Evolutionary conservation across 1,140 invertebrate species (phyloP).

Genomic region (Onthophagus taurus): DNA sequence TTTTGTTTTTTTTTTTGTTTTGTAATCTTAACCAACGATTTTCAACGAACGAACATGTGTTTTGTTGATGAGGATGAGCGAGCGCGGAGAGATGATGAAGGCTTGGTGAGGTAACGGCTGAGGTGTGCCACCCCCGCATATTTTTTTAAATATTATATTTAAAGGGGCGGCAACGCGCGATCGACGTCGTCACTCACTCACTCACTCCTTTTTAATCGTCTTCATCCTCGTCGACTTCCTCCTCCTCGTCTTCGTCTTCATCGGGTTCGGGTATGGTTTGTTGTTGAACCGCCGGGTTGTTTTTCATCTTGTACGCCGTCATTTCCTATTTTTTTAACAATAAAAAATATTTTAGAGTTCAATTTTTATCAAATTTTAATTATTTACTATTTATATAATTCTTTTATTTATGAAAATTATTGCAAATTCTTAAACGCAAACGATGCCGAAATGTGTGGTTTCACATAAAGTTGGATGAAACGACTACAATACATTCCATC

Average conservation of each 20-base stretch:
- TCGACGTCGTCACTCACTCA: slow-evolving; percentile 12
- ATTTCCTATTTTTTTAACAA: slow-evolving; percentile 53
- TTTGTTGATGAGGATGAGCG: slow-evolving; percentile 6
- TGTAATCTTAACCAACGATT: too few relatives aligned
- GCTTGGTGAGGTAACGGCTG: slow-evolving; percentile 18
- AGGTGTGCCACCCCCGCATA: slow-evolving; percentile 1
- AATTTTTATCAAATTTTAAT: too few relatives aligned
- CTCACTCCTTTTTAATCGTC: slow-evolving; percentile 30
- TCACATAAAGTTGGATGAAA: too few relatives aligned
- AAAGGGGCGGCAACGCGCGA: slow-evolving; percentile 4
- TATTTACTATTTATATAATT: too few relatives aligned
- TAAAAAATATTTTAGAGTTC: too few relatives aligned
- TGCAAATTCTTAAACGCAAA: too few relatives aligned
- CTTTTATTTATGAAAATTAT: too few relatives aligned
- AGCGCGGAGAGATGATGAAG: slow-evolving; percentile 15
- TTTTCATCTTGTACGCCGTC: slow-evolving; percentile 72
- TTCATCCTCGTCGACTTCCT: slow-evolving; percentile 46
- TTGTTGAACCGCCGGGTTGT: slow-evolving; percentile 43
- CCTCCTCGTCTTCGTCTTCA: slow-evolving; percentile 47
- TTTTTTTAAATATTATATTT: slow-evolving; percentile 12
- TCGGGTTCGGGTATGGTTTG: slow-evolving; percentile 43
- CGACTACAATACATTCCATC: too few relatives aligned
- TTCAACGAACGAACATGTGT: too few relatives aligned
- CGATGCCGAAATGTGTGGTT: too few relatives aligned
- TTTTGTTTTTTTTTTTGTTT: too few relatives aligned